Base-by-base conservation (phyloP, 2,888 invertebrate species). In the Mechanitis messenoides region DNA sequence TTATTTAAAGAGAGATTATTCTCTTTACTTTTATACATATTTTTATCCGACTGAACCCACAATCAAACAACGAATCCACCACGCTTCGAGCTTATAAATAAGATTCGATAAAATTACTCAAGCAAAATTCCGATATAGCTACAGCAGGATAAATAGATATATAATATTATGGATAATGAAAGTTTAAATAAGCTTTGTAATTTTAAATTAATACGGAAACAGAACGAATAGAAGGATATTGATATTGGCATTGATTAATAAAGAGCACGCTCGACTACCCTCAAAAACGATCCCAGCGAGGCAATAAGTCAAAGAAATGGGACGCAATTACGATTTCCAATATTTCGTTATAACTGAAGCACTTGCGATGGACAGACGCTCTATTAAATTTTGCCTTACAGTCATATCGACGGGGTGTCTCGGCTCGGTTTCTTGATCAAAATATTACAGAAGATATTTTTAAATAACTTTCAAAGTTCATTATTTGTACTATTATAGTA, bases 321-420 rank as follows among this genome's bases (percentile, higher is more conserved):
- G 68, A 74, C 72, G 71, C 69, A 71, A 75, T 75, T 74, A 73
- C 68, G 67, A 72, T 72, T 70, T 70, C 66, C 74, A 64, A 62
- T 66, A 64, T 60, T 60, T 61, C 60, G 55, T 56, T 66, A 65
- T 64, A 70, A 69, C 70, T 70, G 64, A 68, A 66, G 64, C 69
- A 70, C 67, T 73, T 66, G 69, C 65, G 71, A 71, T 62, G 70
- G 73, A 74, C 74, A 73, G 80, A 72, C 74, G 74, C 69, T 68
- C 72, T 73, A 81, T 81, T 82, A 75, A 76, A 79, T 81, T 79
- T 77, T 50, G 6, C 72, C 77, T 71, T 63, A 67, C 59, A 68
- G 68, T 71, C 72, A 71, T 72, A 70, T 70, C 73, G 31, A 20
- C 20, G 20, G 20, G 20, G 20, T 20, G 20, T 20, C 20, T 66